These are phyloP conservation scores for Holothuria leucospilota DNA, from an alignment of 53 echinoderm and acorn worm genomes.

Conservation along the genomic window DNA sequence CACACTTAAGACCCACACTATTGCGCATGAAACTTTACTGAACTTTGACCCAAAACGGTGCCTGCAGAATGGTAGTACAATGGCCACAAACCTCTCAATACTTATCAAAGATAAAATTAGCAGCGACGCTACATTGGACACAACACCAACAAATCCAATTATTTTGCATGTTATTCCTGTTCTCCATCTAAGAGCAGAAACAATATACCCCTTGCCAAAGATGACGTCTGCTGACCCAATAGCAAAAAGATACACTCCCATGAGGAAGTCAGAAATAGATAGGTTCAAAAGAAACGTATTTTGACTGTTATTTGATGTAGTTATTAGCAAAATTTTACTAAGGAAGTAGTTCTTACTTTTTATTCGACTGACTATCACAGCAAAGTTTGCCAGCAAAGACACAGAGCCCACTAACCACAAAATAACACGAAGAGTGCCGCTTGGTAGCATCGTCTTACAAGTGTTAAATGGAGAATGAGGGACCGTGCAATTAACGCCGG, in stretches of 20 bases:
- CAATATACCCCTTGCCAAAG: constrained; percentile 43
- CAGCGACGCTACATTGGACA: constrained; percentile 55
- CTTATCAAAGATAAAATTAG: constrained; percentile 56
- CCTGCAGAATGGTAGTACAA: constrained; percentile 56
- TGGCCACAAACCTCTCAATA: constrained; percentile 64
- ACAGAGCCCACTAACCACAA: constrained; percentile 52
- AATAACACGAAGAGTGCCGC: constrained; percentile 21
- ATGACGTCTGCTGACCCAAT: constrained; percentile 41
- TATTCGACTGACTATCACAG: constrained; percentile 39
- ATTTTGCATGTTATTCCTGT: constrained; percentile 45
- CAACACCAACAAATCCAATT: too few species aligned
- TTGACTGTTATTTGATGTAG: background rate
- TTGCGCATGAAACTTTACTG: constrained; percentile 1
- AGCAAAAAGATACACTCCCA: constrained; percentile 65
- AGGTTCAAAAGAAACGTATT: constrained; percentile 51
- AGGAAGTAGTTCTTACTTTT: background rate
- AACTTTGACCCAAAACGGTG: constrained; percentile 45
- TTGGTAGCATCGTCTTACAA: constrained; percentile 57
- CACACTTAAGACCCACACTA: constrained; percentile 46
- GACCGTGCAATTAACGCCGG: constrained; percentile 18
- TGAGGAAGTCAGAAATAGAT: constrained; percentile 59
- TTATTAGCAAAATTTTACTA: background rate
- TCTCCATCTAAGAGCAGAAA: constrained; percentile 42
- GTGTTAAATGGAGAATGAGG: constrained; percentile 58
- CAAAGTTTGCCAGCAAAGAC: constrained; percentile 50